Evolutionary conservation across 2,113 vertebrate species (phyloP).

Genomic region (Strigops habroptila): DNA sequence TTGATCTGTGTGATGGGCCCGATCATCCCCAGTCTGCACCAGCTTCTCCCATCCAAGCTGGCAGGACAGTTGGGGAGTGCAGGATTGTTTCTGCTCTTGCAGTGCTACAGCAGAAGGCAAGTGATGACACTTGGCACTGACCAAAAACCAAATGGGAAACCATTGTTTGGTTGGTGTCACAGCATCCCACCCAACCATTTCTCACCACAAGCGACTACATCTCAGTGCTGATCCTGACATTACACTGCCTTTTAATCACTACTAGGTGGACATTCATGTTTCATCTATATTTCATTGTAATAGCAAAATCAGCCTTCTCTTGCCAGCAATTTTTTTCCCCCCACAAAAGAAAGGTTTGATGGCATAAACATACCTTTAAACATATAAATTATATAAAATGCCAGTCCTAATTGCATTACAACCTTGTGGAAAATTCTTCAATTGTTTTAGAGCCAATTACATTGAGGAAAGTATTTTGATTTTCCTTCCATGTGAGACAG

Average conservation of each 20-base stretch:
- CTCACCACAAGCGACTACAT: background rate
- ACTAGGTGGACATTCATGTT: background rate
- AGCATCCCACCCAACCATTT: background rate
- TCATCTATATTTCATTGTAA: background rate
- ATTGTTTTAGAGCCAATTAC: conserved; percentile 40
- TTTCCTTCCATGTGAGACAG: conserved; percentile 2
- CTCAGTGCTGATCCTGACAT: background rate
- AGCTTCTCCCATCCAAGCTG: background rate
- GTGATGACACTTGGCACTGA: background rate
- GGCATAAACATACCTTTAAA: conserved; percentile 13
- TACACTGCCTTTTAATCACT: conserved; percentile 1
- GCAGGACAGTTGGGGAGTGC: background rate
- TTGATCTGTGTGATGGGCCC: background rate
- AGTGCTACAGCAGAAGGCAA: background rate
- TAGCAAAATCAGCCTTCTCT: background rate
- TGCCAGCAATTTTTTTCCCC: background rate
- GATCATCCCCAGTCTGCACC: background rate
- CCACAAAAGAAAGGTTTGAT: background rate
- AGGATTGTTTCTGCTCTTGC: background rate
- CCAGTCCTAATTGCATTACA: conserved; percentile 34
- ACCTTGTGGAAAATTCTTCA: conserved; percentile 25
- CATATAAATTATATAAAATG: background rate
- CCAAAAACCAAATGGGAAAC: background rate
- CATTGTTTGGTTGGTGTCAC: conserved; percentile 7
- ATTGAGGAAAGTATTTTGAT: conserved; percentile 47